Evolutionary conservation across 2,797 vertebrate species (phyloP).

Genomic region (Coregonus suidteri): DNA sequence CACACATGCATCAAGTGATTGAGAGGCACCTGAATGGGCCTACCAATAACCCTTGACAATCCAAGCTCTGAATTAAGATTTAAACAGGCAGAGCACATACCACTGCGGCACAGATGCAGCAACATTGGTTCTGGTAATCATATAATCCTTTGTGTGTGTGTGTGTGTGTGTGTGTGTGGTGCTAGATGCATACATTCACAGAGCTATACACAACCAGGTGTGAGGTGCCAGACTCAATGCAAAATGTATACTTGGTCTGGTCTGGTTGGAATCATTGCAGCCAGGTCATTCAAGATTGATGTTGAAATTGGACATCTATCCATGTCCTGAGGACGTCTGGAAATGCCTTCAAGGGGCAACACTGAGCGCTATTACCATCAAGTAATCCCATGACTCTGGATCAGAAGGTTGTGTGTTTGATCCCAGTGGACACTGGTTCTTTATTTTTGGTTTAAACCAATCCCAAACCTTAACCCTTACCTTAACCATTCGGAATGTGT

Average conservation of each 20-base stretch:
- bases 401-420: too few relatives aligned
- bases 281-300: too few relatives aligned
- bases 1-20: background rate
- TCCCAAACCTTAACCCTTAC: too few relatives aligned
- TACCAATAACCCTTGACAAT: background rate
- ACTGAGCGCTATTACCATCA: too few relatives aligned
- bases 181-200: background rate
- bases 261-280: slow-evolving; percentile 11
- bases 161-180: too few relatives aligned
- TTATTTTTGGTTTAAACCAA: too few relatives aligned
- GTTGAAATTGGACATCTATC: background rate
- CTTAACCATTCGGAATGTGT: too few relatives aligned
- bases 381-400: too few relatives aligned
- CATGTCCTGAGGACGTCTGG: slow-evolving; percentile 16
- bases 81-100: slow-evolving; percentile 15
- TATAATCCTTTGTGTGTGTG: slow-evolving; percentile 3
- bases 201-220: background rate
- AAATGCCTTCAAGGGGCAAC: too few relatives aligned
- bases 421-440: too few relatives aligned
- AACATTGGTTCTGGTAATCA: slow-evolving; percentile 16
- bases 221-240: slow-evolving; percentile 9
- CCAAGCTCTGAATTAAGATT: background rate
- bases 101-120: slow-evolving; percentile 14
- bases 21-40: slow-evolving; percentile 1
- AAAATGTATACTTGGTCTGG: slow-evolving; percentile 16